These are phyloP conservation scores for Drosophila subobscura DNA, from an alignment of 1,140 invertebrate species.

Conservation along the genomic window DNA sequence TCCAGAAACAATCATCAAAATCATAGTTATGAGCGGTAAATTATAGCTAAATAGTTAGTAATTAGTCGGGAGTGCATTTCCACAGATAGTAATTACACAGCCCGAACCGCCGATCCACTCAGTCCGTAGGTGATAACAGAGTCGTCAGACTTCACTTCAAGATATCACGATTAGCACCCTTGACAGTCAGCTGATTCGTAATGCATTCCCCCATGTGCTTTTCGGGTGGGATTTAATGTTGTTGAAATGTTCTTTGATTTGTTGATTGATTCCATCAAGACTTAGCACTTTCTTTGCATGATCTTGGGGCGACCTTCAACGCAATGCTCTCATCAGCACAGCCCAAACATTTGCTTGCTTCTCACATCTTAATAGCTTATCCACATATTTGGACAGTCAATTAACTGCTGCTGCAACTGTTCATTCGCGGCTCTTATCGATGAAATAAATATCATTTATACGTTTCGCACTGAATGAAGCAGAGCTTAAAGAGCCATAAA, in stretches of 20 bases:
- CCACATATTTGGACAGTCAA: conserved; percentile 32
- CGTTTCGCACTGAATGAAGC: conserved; percentile 3
- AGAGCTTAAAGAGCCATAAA: background rate
- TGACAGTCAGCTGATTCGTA: no score
- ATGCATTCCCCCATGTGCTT: no score
- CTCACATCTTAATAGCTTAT: conserved; percentile 23
- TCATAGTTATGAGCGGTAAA: conserved; percentile 46
- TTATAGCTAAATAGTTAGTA: conserved; percentile 40
- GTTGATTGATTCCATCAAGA: conserved; percentile 3
- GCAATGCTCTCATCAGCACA: background rate
- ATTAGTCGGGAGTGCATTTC: conserved; percentile 34
- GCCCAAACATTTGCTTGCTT: background rate
- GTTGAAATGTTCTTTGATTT: background rate
- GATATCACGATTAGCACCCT: conserved; percentile 8
- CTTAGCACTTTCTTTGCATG: conserved; percentile 12
- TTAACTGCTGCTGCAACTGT: conserved; percentile 22
- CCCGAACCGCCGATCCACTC: background rate
- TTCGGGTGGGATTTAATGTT: background rate
- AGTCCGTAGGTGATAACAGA: conserved; percentile 30
- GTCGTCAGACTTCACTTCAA: conserved; percentile 24
- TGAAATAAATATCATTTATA: conserved; percentile 21
- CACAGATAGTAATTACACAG: conserved; percentile 38
- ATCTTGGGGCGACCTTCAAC: background rate
- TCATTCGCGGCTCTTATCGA: conserved; percentile 2
- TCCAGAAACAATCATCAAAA: conserved; percentile 39